These are phyloP conservation scores for Mesocricetus auratus DNA, from an alignment of 2,113 vertebrate species.

Conservation along the genomic window DNA sequence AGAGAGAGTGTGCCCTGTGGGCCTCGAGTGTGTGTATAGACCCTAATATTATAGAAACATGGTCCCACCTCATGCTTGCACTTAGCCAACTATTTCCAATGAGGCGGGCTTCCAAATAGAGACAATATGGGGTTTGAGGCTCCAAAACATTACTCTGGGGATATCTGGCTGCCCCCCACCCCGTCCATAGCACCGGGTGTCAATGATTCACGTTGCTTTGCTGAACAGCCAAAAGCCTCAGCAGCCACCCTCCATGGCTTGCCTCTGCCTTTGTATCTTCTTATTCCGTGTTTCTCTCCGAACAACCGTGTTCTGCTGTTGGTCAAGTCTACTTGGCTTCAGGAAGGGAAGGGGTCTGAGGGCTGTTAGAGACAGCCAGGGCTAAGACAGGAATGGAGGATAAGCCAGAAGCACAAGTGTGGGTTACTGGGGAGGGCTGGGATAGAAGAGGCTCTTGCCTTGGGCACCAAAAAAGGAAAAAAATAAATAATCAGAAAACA, in stretches of 20 bases:
- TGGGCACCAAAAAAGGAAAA: not conserved
- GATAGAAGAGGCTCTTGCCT: not conserved
- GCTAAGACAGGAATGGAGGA: not conserved
- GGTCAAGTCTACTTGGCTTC: not conserved
- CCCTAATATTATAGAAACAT: not conserved
- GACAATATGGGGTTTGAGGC: too few species aligned
- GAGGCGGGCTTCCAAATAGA: not conserved
- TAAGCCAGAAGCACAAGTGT: not conserved
- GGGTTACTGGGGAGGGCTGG: not conserved
- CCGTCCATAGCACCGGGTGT: not conserved
- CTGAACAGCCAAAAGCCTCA: not conserved
- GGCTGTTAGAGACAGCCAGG: not conserved
- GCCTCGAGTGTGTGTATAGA: not conserved
- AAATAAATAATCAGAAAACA: not conserved
- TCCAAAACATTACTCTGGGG: not conserved
- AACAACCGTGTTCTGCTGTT: not conserved
- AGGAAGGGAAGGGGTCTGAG: not conserved
- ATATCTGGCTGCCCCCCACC: not conserved
- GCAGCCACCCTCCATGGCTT: not conserved
- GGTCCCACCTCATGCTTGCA: too few species aligned
- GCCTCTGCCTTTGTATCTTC: not conserved
- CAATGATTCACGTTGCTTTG: not conserved
- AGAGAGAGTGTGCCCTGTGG: too few species aligned
- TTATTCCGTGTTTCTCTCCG: not conserved
- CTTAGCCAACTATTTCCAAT: not conserved